Evolutionary conservation across 2,888 invertebrate species (phyloP), one percentile per base, ranked within the genome.

Genomic region (Gari tellinella): DNA sequence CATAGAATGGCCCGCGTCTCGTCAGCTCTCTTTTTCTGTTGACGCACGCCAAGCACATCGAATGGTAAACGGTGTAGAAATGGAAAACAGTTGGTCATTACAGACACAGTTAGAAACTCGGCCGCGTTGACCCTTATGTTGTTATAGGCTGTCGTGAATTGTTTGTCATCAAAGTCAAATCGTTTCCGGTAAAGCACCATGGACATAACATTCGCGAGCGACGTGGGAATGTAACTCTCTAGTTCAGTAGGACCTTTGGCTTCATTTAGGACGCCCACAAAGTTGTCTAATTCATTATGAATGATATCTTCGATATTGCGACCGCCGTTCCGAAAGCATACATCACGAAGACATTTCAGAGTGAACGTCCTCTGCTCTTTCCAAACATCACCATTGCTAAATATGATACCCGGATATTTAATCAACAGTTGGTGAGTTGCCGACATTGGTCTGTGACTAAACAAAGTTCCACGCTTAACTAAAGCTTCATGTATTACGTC

Each of bases 401-500:
- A 52, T 5, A 70, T 43, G 3, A 75, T 58, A n/a, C 51, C 66
- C 0, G 60, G 43, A 38, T 62, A n/a, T 8, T 41, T 38, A 8
- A 53, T 46, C 1, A 55, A 37, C 3, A 57, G 15, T 25, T 58
- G 37, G 19, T 56, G 17, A 43, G 52, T 58, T 1, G 38, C 12
- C 1, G 41, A 26, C 14, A 14, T 10, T 1, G 75, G 70, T 38
- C 75, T 51, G 0, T 17, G 7, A 12, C 40, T n/a, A 53, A 75
- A 75, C 23, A 43, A n/a, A 19, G 46, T 62, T n/a, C 66, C 75
- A 49, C 58, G 56, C 57, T 70, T 75, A 12, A 72, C 37, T n/a
- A 76, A 43, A 23, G 76, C 72, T 12, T 76, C 68, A 40, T 72
- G 56, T 17, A 76, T 64, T 2, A 40, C 61, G 1, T 72, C 67